Conservation (phyloP, 2,797 vertebrate species). For the Hyperoplus lanceolatus region DNA sequence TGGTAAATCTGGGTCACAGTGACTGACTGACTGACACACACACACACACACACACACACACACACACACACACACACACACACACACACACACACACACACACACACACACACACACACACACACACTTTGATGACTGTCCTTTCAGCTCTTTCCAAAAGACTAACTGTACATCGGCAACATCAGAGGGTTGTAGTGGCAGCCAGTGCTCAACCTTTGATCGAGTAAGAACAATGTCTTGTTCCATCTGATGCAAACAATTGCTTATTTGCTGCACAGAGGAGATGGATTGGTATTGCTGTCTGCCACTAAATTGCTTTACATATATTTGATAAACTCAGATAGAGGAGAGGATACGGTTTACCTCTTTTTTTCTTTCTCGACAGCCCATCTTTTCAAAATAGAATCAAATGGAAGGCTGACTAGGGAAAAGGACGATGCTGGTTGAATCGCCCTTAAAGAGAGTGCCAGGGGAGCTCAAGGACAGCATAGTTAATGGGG, state of each 20-base stretch:
- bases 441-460: conserved; percentile 56
- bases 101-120: neutral
- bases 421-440: conserved; percentile 41
- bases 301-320: neutral
- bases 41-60: neutral
- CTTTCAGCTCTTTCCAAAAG: conserved; percentile 33
- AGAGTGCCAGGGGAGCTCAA: conserved; percentile 68
- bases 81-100: neutral
- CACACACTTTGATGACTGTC: conserved; percentile 32
- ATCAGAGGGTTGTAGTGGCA: conserved; percentile 14
- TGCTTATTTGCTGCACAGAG: neutral
- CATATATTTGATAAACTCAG: conserved; percentile 11
- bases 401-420: conserved; percentile 48
- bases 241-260: conserved; percentile 45
- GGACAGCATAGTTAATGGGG: conserved; percentile 75
- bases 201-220: conserved; percentile 22
- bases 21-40: neutral
- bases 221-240: conserved; percentile 44
- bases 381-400: conserved; percentile 43
- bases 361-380: conserved; percentile 23
- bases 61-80: neutral
- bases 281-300: neutral
- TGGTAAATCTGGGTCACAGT: conserved; percentile 53
- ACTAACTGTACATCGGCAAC: conserved; percentile 3
- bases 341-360: conserved; percentile 3